Evolutionary conservation across 1,140 invertebrate genomes (phyloP).

Genomic region (Macrobrachium nipponense): DNA sequence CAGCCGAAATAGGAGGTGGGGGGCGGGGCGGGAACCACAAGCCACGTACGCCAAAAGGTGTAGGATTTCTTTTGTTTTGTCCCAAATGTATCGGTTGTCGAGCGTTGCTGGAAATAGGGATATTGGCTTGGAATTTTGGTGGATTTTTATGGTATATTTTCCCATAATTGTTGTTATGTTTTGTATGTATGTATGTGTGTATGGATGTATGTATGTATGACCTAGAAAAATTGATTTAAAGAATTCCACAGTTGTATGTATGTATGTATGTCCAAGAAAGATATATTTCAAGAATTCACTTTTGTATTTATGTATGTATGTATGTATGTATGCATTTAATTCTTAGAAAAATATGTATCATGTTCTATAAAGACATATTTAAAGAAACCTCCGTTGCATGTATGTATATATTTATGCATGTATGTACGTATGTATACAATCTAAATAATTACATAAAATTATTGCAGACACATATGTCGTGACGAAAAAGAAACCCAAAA

Average conservation of each 20-base stretch:
- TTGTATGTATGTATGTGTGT: constrained; percentile 2
- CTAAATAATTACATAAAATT: too few species aligned
- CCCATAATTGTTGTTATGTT: too few species aligned
- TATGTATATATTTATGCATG: constrained; percentile 16
- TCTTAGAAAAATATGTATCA: constrained; percentile 12
- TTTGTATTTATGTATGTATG: constrained; percentile 7
- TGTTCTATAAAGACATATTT: too few species aligned
- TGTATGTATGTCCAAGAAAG: constrained; percentile 2
- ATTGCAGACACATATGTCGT: neutral
- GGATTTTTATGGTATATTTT: too few species aligned
- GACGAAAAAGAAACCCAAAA: neutral
- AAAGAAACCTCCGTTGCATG: neutral
- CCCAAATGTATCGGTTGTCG: too few species aligned
- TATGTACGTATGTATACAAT: constrained; percentile 3
- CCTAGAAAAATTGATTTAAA: neutral
- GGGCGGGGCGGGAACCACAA: too few species aligned
- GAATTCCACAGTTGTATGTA: neutral
- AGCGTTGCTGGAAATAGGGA: too few species aligned
- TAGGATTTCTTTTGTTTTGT: too few species aligned
- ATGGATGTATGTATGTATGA: neutral
- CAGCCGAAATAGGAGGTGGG: too few species aligned
- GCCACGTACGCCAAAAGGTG: too few species aligned
- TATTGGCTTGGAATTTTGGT: too few species aligned
- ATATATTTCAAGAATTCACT: neutral
- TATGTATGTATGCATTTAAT: neutral